Base-by-base conservation (phyloP, 2,113 vertebrate genomes). In the Zosterops lateralis region DNA sequence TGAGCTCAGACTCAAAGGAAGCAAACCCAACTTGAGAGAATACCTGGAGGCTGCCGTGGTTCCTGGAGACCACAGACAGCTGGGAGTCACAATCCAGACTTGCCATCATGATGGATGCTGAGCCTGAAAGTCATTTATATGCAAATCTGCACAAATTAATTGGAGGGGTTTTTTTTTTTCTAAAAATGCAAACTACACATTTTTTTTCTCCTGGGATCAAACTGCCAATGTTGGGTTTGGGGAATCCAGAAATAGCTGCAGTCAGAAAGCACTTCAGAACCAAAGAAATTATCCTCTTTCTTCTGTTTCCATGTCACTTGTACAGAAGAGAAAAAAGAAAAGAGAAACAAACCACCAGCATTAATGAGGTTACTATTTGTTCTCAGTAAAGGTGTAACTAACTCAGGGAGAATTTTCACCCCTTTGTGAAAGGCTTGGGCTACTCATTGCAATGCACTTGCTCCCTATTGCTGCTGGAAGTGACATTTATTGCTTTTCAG, bases 401-500 rank as follows among this genome's bases (percentile, higher is more conserved):
- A 38, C 38, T 38, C 7, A 0, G 22, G 47, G 61, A 84, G 51
- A 64, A 73, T 38, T 77, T 34, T 61, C 57, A 47, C 44, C 71
- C 19, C 9, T 76, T 45, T 94, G 54, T 31, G 48, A 24, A 56
- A 74, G 21, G 26, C 40, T 81, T 89, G 38, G 54, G 21, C 65
- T 66, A 2, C 26, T 65, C 5, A 2, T 47, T 91, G 64, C 36
- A 48, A 16, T 40, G 16, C n/a, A 8, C 13, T 72, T 50, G 44
- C 11, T 70, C 44, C 54, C 91, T 86, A 31, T 96, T 96, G 85
- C 98, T 97, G 95, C 97, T 97, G 98, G 95, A 98, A 45, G 94
- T 57, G n/a, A 95, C 90, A 73, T 96, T 97, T 94, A 98, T 97
- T 56, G 95, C 74, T 54, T 95, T 97, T 80, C 95, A 98, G 80